Evolutionary conservation across 1,140 invertebrate species (phyloP), one percentile per base, ranked within the genome.

Genomic region (Sycobia sp.): DNA sequence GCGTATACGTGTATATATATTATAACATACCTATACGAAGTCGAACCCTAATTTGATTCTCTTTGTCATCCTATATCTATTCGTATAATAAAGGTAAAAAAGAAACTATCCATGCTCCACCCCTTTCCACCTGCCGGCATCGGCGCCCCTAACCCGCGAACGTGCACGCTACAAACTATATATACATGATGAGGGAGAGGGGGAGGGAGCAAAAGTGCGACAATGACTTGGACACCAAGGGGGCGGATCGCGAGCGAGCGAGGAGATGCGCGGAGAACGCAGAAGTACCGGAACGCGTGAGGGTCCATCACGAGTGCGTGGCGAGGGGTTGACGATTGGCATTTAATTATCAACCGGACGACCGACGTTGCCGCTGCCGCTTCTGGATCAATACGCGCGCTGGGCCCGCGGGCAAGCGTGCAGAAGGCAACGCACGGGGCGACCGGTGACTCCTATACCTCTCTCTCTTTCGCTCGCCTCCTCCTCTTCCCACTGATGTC

Each of bases 281-380:
- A 61, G 66, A 63, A 58, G 68, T 68, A 66, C n/a, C n/a, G n/a
- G n/a, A n/a, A n/a, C n/a, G n/a, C n/a, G n/a, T n/a, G n/a, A n/a
- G n/a, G n/a, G n/a, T n/a, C n/a, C n/a, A n/a, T n/a, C n/a, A n/a
- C n/a, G n/a, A n/a, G n/a, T n/a, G n/a, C n/a, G n/a, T n/a, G n/a
- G n/a, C n/a, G n/a, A n/a, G 68, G 68, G 76, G 73, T 74, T 70
- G 76, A 75, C 80, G 78, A 82, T 82, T 82, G 80, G 80, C 80
- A 81, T 82, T 82, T 82, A 82, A 82, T 81, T 81, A 82, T 77
- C 75, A 76, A 74, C 76, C 72, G 75, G 73, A 78, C 77, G 76
- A 78, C 76, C 75, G 74, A 71, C 73, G 74, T 70, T 77, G 78
- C 78, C 78, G 76, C 77, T 72, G 73, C 77, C 79, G 78, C 80